Evolutionary conservation across 1,140 invertebrate species (phyloP).

Genomic region (Thaumatotibia leucotreta): DNA sequence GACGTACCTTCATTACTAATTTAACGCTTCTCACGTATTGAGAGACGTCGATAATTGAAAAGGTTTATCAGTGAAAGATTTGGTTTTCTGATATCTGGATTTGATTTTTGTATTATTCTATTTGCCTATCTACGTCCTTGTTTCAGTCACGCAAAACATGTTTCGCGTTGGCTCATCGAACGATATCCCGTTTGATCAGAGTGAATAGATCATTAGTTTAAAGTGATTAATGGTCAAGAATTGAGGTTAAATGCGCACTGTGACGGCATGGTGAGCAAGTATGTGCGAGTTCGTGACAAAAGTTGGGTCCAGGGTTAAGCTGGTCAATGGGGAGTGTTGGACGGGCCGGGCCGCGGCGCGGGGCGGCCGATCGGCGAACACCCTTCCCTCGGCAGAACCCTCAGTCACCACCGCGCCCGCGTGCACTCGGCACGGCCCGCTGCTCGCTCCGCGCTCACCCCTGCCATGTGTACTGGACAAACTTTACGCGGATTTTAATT

Average conservation of each 20-base stretch:
- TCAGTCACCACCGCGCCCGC: slow-evolving; percentile 27
- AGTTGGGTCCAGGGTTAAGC: not conserved
- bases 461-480: slow-evolving; percentile 45
- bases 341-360: not conserved
- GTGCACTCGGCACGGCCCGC: slow-evolving; percentile 13
- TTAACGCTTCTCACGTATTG: too few species aligned
- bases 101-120: too few species aligned
- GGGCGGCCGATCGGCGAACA: not conserved
- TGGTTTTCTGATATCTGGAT: too few species aligned
- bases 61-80: too few species aligned
- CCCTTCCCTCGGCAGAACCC: slow-evolving; percentile 11
- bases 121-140: too few species aligned
- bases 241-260: not conserved
- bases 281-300: not conserved
- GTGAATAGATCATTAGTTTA: not conserved
- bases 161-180: too few species aligned
- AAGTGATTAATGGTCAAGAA: not conserved
- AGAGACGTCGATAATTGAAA: too few species aligned
- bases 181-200: too few species aligned
- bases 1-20: too few species aligned
- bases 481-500: slow-evolving; percentile 40
- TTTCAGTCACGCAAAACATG: too few species aligned
- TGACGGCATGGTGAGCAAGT: not conserved
- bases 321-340: slow-evolving; percentile 10
- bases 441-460: slow-evolving; percentile 11